Base-by-base conservation (phyloP, 2,113 vertebrate genomes). In the Megaceryle maxima region DNA sequence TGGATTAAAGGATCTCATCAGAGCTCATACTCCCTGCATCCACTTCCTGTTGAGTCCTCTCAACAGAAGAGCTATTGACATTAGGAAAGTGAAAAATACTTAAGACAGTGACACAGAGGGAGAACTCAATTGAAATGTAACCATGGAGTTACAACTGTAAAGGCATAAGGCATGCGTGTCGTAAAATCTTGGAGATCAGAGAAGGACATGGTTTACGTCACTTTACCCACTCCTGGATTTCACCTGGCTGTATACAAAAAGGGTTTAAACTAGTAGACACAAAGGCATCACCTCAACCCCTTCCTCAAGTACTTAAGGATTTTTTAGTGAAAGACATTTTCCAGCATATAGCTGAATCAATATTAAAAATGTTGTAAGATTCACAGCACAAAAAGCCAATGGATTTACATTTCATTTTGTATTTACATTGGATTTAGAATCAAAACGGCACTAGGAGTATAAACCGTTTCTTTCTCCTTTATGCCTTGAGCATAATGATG, bases 1-100 rank as follows among this genome's bases (percentile, higher is more conserved):
- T 97, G 95, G 96, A 97, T 97, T 97, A 97, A 97, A 97, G 97
- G 94, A 97, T 96, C 96, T 97, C 97, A 97, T 97, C 95, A 97
- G 92, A 95, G 85, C 94, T 95, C 90, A 69, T 81, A 90, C 94
- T 94, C 81, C 44, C 91, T 96, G 72, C 91, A 93, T 96, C 88
- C 81, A 94, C 92, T 96, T 97, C 96, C 94, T 97, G 92, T 97
- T 96, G 97, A 96, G 95, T 92, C 96, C 94, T 97, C 97, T 97
- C 95, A 94, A 89, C 60, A 94, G 80, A 96, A 97, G 96, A 94
- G 95, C 96, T 96, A 94, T 95, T 93, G 94, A 97, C 97, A 94
- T 92, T 94, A 97, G 82, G 76, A 94, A 93, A 90, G 50, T 89
- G 94, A 95, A 95, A 97, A 97, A 97, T 96, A 96, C 93, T 96